Evolutionary conservation across 2,797 vertebrate species (phyloP), one percentile per base, ranked within the genome.

Genomic region (Crocidura indochinensis): DNA sequence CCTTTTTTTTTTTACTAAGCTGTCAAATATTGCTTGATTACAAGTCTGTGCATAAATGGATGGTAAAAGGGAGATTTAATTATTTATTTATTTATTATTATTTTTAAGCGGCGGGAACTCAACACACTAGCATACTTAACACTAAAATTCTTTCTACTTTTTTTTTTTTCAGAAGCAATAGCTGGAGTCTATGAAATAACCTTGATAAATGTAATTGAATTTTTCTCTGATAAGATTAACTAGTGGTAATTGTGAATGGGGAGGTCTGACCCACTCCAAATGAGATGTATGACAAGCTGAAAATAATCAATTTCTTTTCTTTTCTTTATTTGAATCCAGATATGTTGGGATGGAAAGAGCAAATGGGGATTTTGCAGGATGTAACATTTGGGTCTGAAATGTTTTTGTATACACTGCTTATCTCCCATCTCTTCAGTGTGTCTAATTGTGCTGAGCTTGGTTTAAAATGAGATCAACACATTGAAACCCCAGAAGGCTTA

Each of bases 151-250:
- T 94, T 95, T 97, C 97, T 97, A 97, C 97, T 97, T 69, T 97
- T 96, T 97, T 97, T 95, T 22, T 20, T 22, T 7, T 3, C 56
- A 60, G 53, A 96, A 96, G 97, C 97, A 97, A 97, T 98, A 98
- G 98, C 97, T 98, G 96, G 97, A 98, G 97, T 97, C 98, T 97
- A 97, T 98, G 97, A 98, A 99, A 99, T 98, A 98, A 99, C 98
- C 99, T 99, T 98, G 99, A 99, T 99, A 99, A 99, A 99, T 98
- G 98, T 99, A 99, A 99, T 99, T 99, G 98, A 99, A 99, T 99
- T 99, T 98, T 97, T 97, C 98, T 98, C 97, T 98, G 98, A 99
- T 99, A 99, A 99, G 99, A 99, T 99, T 98, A 99, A 98, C 98
- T 98, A 98, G 98, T 98, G 97, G 98, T 99, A 98, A 99, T 99